Conservation (phyloP, 2,888 invertebrate species). For the Alviniconcha strummeri region DNA sequence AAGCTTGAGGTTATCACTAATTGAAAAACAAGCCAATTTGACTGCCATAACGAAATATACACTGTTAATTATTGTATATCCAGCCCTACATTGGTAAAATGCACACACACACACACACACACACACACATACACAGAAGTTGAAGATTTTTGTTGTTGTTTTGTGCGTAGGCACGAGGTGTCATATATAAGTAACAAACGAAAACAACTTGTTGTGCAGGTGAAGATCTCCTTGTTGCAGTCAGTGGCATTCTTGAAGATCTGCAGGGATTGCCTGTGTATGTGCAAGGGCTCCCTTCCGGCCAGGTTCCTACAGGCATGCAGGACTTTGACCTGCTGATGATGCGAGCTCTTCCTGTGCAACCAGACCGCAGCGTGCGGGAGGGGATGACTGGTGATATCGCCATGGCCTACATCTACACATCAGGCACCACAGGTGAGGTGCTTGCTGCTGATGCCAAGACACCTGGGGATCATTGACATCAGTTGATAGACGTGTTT, state of each 20-base stretch:
- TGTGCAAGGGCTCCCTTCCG: not conserved
- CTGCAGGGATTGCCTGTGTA: not conserved
- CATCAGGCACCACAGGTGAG: not conserved
- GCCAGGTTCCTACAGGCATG: constrained; percentile 44
- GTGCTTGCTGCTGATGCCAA: not conserved
- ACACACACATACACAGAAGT: not conserved
- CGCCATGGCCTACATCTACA: constrained; percentile 76
- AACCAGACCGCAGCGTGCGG: constrained; percentile 42
- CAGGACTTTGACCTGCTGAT: constrained; percentile 51
- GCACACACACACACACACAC: not conserved
- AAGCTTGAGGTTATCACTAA: no score
- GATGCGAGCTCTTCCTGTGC: constrained; percentile 40
- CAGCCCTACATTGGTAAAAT: not conserved
- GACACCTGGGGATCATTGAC: not conserved
- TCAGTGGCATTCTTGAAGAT: not conserved
- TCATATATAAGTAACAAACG: not conserved
- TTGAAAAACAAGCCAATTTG: not conserved
- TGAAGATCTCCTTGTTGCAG: not conserved
- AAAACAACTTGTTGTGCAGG: not conserved
- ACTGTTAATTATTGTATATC: not conserved
- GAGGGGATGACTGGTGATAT: constrained; percentile 46
- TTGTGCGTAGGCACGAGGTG: not conserved
- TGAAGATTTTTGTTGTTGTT: not conserved
- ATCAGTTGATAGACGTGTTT: not conserved
- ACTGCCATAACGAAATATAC: not conserved